Conservation (phyloP, 2,888 invertebrate species). For the Lottia scabra region DNA sequence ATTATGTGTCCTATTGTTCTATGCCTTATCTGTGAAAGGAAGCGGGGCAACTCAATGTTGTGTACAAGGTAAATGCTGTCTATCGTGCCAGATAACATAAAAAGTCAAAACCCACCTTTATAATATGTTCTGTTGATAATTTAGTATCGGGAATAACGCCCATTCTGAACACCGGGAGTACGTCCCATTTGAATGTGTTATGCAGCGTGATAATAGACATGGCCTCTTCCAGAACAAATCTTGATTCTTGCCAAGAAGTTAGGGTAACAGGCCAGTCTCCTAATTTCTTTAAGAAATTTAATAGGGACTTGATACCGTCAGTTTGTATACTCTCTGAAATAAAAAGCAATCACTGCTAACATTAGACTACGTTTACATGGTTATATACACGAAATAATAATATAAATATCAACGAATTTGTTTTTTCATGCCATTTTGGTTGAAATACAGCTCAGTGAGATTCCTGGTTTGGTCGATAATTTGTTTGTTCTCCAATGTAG, state of each 20-base stretch:
- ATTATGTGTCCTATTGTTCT: too few species aligned
- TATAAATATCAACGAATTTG: too few species aligned
- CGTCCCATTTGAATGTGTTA: slow-evolving; percentile 74
- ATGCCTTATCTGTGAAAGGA: too few species aligned
- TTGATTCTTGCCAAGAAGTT: slow-evolving; percentile 74
- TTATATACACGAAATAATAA: too few species aligned
- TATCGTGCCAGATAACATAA: not conserved
- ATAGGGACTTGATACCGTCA: slow-evolving; percentile 1
- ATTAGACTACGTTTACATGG: too few species aligned
- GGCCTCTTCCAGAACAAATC: slow-evolving; percentile 59
- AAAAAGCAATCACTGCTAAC: not conserved
- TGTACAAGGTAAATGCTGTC: too few species aligned
- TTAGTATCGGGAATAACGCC: slow-evolving; percentile 87
- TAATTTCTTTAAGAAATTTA: slow-evolving; percentile 71
- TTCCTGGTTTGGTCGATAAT: too few species aligned
- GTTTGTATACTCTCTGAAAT: slow-evolving; percentile 11
- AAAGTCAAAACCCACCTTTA: slow-evolving; percentile 76
- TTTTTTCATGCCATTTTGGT: too few species aligned
- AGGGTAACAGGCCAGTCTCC: slow-evolving; percentile 84
- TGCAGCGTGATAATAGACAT: slow-evolving; percentile 78
- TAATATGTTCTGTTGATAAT: slow-evolving; percentile 87
- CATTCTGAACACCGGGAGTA: slow-evolving; percentile 28
- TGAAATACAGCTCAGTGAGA: too few species aligned
- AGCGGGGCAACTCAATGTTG: too few species aligned
- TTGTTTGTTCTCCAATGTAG: too few species aligned